Conservation (phyloP, 2,113 vertebrate species). For the Rhinopithecus roxellana region DNA sequence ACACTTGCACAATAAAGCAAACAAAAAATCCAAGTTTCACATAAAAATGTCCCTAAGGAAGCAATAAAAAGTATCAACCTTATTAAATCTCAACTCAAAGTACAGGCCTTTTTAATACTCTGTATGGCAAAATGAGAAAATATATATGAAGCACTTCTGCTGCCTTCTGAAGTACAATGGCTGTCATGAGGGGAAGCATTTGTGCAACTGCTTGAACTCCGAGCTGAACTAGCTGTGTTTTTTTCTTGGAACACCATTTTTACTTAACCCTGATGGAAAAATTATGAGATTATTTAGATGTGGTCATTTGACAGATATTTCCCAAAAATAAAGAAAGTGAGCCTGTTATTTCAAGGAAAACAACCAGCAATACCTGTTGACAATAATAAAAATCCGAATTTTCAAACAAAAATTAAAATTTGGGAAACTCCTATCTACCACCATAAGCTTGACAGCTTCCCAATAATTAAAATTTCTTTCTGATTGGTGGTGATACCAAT, state of each 20-base stretch:
- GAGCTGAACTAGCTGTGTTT: background rate
- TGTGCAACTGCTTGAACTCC: accelerated
- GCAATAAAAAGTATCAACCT: background rate
- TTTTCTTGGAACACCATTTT: background rate
- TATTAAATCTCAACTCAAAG: background rate
- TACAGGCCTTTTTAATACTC: background rate
- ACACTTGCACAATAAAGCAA: background rate
- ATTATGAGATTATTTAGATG: background rate
- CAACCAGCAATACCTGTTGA: background rate
- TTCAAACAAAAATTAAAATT: conserved; percentile 15
- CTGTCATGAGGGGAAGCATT: background rate
- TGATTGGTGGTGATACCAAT: background rate
- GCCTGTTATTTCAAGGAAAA: conserved; percentile 20
- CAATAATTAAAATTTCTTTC: background rate
- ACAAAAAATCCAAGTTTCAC: background rate
- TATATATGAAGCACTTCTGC: background rate
- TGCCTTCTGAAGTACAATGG: background rate
- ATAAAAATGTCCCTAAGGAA: background rate
- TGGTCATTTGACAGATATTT: background rate
- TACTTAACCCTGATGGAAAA: background rate
- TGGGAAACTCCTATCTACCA: background rate
- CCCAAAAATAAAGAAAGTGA: background rate
- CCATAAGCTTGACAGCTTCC: background rate
- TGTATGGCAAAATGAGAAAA: background rate
- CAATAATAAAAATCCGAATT: background rate